Percentiles rank a stretch among this genome's conserved stretches.
Evolutionary conservation across 2,888 invertebrate genomes (phyloP).

Genomic region (Pecten maximus): DNA sequence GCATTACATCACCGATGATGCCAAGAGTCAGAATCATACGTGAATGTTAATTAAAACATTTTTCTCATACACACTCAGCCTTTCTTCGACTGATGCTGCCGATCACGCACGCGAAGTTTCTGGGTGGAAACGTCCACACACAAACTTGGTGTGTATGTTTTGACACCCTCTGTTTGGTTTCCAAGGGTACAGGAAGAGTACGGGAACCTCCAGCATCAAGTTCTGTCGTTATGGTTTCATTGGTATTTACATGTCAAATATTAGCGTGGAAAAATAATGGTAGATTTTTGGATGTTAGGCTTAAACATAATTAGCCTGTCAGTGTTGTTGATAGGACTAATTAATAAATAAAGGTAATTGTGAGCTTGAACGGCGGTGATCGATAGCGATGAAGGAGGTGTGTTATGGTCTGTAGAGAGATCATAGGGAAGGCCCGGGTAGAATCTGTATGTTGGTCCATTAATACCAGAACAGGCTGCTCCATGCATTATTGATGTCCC

Average conservation of each 20-base stretch:
- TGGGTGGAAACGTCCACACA: background rate
- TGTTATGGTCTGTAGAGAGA: background rate
- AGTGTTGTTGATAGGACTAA: background rate
- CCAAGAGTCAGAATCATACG: background rate
- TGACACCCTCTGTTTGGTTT: background rate
- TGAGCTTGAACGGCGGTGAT: background rate
- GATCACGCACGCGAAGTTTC: background rate
- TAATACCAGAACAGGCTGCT: background rate
- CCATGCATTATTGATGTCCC: background rate
- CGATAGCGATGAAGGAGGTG: slow-evolving; percentile 6
- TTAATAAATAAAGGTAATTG: slow-evolving; percentile 26
- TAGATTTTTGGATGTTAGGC: background rate
- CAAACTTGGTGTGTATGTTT: background rate
- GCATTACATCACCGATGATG: background rate
- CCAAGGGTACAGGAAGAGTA: background rate
- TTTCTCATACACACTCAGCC: background rate
- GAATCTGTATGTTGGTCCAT: background rate
- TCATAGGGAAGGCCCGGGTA: background rate
- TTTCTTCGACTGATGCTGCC: background rate
- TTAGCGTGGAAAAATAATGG: background rate
- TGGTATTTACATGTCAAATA: background rate
- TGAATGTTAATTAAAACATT: background rate
- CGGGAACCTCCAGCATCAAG: background rate
- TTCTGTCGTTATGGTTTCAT: background rate
- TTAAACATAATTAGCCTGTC: slow-evolving; percentile 4